Evolutionary conservation across 2,888 invertebrate genomes (phyloP).

Genomic region (Amphipoea oculea): DNA sequence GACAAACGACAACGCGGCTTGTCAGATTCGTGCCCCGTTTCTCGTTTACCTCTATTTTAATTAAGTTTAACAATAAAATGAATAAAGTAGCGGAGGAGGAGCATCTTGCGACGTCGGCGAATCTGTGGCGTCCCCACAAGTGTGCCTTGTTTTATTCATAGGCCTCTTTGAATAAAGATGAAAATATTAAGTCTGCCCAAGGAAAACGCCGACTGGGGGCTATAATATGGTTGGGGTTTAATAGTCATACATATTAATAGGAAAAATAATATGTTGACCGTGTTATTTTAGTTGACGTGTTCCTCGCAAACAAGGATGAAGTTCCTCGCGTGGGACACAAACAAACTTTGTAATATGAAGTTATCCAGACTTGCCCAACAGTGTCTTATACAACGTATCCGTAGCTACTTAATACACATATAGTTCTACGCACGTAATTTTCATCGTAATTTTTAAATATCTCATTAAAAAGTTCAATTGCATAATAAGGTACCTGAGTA

Average conservation of each 20-base stretch:
- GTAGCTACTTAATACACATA: not conserved
- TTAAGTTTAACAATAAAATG: slow-evolving; percentile 83
- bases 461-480: slow-evolving; percentile 30
- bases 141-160: slow-evolving; percentile 88
- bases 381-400: not conserved
- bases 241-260: slow-evolving; percentile 88
- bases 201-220: slow-evolving; percentile 81
- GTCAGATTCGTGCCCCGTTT: slow-evolving; percentile 40
- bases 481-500: slow-evolving; percentile 44
- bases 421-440: not conserved
- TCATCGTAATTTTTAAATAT: not conserved
- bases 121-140: slow-evolving; percentile 74
- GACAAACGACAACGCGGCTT: slow-evolving; percentile 10
- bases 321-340: slow-evolving; percentile 22
- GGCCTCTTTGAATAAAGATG: slow-evolving; percentile 89
- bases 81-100: slow-evolving; percentile 79
- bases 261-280: slow-evolving; percentile 78
- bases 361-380: slow-evolving; percentile 25
- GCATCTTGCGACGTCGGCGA: slow-evolving; percentile 80
- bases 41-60: slow-evolving; percentile 75
- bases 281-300: slow-evolving; percentile 55
- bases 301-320: slow-evolving; percentile 27
- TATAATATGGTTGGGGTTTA: slow-evolving; percentile 83
- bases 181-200: slow-evolving; percentile 87
- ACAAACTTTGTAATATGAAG: slow-evolving; percentile 42